phyloP scores from a whole-genome alignment of 2,888 invertebrate genomes.

The Philonicus albiceps region DNA sequence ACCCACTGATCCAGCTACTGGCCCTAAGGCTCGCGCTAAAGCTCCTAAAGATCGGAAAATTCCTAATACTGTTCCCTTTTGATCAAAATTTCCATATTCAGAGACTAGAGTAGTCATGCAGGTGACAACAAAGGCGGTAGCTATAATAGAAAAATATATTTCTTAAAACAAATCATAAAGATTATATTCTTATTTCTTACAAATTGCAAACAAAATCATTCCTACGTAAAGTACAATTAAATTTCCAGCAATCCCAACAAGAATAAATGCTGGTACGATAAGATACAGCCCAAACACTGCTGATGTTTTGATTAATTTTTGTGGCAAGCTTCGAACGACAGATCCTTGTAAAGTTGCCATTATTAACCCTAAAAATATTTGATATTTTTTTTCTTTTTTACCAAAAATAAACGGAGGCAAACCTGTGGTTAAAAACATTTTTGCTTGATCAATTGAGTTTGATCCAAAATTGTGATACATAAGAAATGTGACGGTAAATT shows the following conservation, averaged over 20 bases:
- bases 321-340: constrained; percentile 81
- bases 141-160: constrained; percentile 62
- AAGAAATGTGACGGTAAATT: constrained; percentile 96
- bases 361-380: constrained; percentile 67
- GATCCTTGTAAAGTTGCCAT: constrained; percentile 94
- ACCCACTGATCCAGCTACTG: constrained; percentile 86
- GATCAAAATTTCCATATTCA: constrained; percentile 77
- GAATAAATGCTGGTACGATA: constrained; percentile 85
- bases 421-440: constrained; percentile 96
- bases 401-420: constrained; percentile 51
- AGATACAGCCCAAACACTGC: constrained; percentile 80
- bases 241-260: constrained; percentile 77
- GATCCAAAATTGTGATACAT: constrained; percentile 92
- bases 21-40: constrained; percentile 90
- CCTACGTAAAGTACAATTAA: constrained; percentile 77
- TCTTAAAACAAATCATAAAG: not conserved
- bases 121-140: constrained; percentile 93
- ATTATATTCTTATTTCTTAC: constrained; percentile 65
- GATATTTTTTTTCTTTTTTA: not conserved
- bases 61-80: constrained; percentile 93
- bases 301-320: constrained; percentile 74
- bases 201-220: constrained; percentile 86
- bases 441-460: constrained; percentile 95
- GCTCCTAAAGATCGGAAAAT: constrained; percentile 94
- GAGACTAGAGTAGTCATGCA: constrained; percentile 95